Evolutionary conservation across 2,888 invertebrate species (phyloP).

Genomic region (Eupeodes luniger): DNA sequence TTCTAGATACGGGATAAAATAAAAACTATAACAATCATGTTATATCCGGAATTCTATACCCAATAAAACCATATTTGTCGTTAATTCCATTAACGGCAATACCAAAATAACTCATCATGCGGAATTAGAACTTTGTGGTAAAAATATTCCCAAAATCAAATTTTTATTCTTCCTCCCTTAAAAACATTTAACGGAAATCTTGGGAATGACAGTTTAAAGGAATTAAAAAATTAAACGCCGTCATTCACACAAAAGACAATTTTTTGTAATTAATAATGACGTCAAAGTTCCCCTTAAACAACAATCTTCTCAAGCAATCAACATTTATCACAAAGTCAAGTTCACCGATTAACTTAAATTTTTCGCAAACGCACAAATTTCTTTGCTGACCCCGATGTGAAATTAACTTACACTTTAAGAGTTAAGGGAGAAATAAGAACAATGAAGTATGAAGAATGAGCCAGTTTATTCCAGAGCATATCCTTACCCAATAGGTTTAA

Average conservation of each 20-base stretch:
- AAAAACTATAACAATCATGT: too few relatives aligned
- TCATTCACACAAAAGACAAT: conserved; percentile 10
- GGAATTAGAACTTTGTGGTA: not conserved
- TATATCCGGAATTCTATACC: too few relatives aligned
- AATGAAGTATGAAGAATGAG: not conserved
- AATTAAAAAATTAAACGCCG: conserved; percentile 25
- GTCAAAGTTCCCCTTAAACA: not conserved
- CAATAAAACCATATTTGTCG: too few relatives aligned
- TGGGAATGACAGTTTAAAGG: conserved; percentile 38
- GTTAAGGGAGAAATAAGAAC: not conserved
- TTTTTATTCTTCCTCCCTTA: conserved; percentile 12
- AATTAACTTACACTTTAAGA: not conserved
- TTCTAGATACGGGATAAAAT: too few relatives aligned
- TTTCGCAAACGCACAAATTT: not conserved
- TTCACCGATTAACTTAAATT: not conserved
- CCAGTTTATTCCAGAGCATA: not conserved
- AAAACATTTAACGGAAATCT: conserved; percentile 20
- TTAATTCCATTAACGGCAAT: not conserved
- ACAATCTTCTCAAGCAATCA: not conserved
- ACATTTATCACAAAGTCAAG: not conserved
- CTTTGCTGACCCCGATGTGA: not conserved
- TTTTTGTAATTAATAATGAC: not conserved
- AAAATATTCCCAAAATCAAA: not conserved
- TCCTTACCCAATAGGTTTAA: not conserved
- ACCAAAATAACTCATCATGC: conserved; percentile 1